A percentile compares a stretch with the other conserved stretches of the same genome.
These are phyloP conservation scores for Melanotaenia parkinsoni DNA, from an alignment of 2,797 vertebrate genomes.

Conservation along the genomic window DNA sequence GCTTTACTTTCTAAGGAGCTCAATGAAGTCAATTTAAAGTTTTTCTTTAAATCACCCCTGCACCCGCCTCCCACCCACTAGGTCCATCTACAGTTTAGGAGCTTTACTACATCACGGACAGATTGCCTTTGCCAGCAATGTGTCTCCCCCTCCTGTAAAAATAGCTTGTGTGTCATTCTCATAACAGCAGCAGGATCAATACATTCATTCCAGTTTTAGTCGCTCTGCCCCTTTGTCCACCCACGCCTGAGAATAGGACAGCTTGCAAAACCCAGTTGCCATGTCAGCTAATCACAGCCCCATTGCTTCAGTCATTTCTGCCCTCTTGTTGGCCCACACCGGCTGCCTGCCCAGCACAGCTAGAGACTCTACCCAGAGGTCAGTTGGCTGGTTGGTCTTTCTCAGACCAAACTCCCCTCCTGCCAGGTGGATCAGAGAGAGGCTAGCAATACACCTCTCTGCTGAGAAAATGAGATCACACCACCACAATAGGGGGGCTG, in stretches of 20 bases:
- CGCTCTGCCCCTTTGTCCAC: slow-evolving; percentile 71
- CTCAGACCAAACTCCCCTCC: slow-evolving; percentile 71
- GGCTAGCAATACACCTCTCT: slow-evolving; percentile 61
- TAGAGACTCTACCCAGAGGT: slow-evolving; percentile 78
- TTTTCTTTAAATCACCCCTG: slow-evolving; percentile 18
- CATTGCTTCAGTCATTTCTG: slow-evolving; percentile 75
- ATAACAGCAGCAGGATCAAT: slow-evolving; percentile 81
- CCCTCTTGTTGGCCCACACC: slow-evolving; percentile 61
- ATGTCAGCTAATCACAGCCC: slow-evolving; percentile 83
- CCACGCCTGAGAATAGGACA: slow-evolving; percentile 78
- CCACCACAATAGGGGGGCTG: slow-evolving; percentile 66
- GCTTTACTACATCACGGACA: slow-evolving; percentile 77
- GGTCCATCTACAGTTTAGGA: slow-evolving; percentile 33
- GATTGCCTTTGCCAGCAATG: slow-evolving; percentile 75
- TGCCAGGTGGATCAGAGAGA: slow-evolving; percentile 78
- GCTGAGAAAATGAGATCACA: slow-evolving; percentile 78
- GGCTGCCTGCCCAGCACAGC: slow-evolving; percentile 67
- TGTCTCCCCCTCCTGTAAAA: slow-evolving; percentile 80
- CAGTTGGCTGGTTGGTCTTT: slow-evolving; percentile 65
- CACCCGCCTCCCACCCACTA: slow-evolving; percentile 3
- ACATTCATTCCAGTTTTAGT: slow-evolving; percentile 82
- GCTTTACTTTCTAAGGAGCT: background rate
- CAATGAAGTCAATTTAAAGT: background rate
- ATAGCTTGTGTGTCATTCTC: slow-evolving; percentile 83
- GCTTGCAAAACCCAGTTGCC: slow-evolving; percentile 83